phyloP scores from a whole-genome alignment of 2,113 vertebrate species.

The Gorsachius goisagi region DNA sequence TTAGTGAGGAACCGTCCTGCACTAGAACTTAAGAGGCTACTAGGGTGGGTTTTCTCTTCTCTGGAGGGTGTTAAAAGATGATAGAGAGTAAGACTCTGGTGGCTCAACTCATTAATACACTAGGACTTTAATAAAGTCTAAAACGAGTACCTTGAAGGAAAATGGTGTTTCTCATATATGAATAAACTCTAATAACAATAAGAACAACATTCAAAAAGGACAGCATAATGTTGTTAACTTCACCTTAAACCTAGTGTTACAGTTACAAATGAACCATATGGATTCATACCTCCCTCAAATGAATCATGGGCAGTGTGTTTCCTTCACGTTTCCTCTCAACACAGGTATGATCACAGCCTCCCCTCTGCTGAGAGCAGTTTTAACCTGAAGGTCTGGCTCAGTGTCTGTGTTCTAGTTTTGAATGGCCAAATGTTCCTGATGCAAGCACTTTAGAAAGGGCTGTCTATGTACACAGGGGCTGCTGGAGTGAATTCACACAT shows the following conservation, averaged over 20 bases:
- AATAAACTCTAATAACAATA: neutral
- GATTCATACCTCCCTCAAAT: neutral
- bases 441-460: neutral
- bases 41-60: neutral
- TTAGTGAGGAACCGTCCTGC: neutral
- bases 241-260: neutral
- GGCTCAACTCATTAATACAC: neutral
- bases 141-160: neutral
- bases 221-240: neutral
- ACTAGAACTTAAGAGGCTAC: fast-evolving
- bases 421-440: neutral
- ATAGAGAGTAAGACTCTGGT: neutral
- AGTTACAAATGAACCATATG: fast-evolving
- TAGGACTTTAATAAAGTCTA: neutral
- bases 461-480: neutral
- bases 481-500: neutral
- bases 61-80: neutral
- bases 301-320: neutral
- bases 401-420: neutral
- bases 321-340: neutral
- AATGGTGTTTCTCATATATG: neutral
- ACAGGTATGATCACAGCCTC: neutral
- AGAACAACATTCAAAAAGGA: neutral
- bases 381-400: fast-evolving
- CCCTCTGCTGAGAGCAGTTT: neutral